Conservation (phyloP, 2,113 vertebrate species). For the Proteles cristata region DNA sequence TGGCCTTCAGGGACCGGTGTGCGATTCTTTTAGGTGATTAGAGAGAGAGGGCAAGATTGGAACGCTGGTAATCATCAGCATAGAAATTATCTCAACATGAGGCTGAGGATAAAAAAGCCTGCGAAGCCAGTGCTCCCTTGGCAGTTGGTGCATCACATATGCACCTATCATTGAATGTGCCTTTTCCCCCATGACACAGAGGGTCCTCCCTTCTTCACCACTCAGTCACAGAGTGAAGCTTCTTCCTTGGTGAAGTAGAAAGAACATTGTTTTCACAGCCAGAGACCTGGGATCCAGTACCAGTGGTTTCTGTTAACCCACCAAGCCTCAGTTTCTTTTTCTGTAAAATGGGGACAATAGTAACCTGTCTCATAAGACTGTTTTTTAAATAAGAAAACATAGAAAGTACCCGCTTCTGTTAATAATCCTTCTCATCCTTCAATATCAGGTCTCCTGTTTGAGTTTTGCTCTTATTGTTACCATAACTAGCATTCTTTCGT, state of each 20-base stretch:
- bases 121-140: not conserved
- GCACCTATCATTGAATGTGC: not conserved
- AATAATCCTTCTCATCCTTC: not conserved
- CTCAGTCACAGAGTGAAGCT: not conserved
- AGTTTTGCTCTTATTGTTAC: not conserved
- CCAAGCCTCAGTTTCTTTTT: not conserved
- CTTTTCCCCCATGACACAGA: not conserved
- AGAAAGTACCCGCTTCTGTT: not conserved
- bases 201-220: not conserved
- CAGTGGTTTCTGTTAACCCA: not conserved
- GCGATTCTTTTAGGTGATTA: not conserved
- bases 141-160: not conserved
- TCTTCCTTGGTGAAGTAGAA: not conserved
- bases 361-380: not conserved
- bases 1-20: not conserved
- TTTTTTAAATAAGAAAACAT: not conserved
- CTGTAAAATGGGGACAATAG: not conserved
- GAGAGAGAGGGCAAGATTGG: not conserved
- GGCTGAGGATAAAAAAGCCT: not conserved
- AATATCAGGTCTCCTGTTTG: not conserved
- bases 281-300: not conserved
- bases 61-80: not conserved
- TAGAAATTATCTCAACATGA: not conserved
- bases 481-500: not conserved
- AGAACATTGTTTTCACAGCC: not conserved